Evolutionary conservation across 2,797 vertebrate species (phyloP), one percentile per base, ranked within the genome.

Genomic region (Lates japonicus): DNA sequence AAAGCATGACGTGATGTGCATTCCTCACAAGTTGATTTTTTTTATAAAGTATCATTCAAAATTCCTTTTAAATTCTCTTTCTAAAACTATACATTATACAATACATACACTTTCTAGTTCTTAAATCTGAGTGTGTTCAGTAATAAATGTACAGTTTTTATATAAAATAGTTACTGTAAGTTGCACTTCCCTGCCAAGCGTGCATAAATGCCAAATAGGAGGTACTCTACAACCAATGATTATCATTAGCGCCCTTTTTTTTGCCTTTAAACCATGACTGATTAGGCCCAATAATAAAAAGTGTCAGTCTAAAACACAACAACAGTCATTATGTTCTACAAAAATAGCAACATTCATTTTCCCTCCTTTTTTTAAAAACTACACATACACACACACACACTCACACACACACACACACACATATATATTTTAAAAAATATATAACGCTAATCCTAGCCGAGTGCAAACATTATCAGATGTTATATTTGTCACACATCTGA

Each of bases 401-500:
- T 93, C 80, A 73, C 69, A 57, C 14, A 62, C 20, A 39, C 46
- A 22, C 31, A 42, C 25, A 57, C 19, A 70, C 37, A 68, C 42
- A 55, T 12, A 25, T 5, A 76, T 79, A 77, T 70, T 95, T 92
- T 93, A 94, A 96, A 96, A 97, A 96, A 96, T 96, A 96, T 94
- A 90, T 96, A 94, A 95, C 94, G 94, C 86, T 96, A 97, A 97
- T 82, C 95, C 84, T 92, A 97, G 93, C 74, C 89, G 94, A 97
- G 97, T 97, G 97, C 97, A 98, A 98, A 95, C 90, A 87, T 94
- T 96, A 96, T 96, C 97, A 96, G 90, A 96, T 94, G 95, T 93
- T 88, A 90, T 85, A 90, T 74, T 88, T 91, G 93, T 94, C 94
- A 95, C 93, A 90, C 70, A 90, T 96, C 94, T 94, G 95, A 95